Percentiles rank a stretch among this genome's conserved stretches.
phyloP scores from a whole-genome alignment of 2,113 vertebrate species.

The Scophthalmus maximus region DNA sequence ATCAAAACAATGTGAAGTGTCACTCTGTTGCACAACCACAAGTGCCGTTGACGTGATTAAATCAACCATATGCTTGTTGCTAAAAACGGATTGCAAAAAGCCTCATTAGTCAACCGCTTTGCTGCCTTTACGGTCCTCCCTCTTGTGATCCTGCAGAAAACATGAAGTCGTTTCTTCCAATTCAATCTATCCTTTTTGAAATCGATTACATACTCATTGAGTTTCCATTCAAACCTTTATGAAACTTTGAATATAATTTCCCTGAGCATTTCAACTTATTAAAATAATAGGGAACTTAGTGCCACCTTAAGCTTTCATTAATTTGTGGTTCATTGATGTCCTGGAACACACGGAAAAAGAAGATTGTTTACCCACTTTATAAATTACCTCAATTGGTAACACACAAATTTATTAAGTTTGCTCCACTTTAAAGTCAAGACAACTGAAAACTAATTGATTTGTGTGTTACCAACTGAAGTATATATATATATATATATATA shows the following conservation, averaged over 20 bases:
- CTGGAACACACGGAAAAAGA: no score
- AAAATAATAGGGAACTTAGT: slow-evolving; percentile 37
- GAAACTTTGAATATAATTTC: slow-evolving; percentile 9
- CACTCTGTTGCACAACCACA: slow-evolving; percentile 5
- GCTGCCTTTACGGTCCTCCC: neutral
- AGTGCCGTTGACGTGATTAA: slow-evolving; percentile 30
- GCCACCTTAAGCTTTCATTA: slow-evolving; percentile 7
- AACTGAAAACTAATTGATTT: no score
- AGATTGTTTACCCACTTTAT: no score
- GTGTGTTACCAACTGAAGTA: no score
- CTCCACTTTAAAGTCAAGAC: no score
- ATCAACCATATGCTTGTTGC: slow-evolving; percentile 25
- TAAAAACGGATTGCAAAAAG: slow-evolving; percentile 16
- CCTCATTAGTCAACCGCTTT: slow-evolving; percentile 17
- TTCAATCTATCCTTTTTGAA: neutral
- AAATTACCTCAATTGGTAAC: no score
- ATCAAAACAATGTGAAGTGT: slow-evolving; percentile 45
- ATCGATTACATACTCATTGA: neutral
- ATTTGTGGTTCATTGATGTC: no score
- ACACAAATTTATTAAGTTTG: no score
- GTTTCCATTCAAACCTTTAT: neutral
- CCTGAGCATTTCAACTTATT: slow-evolving; percentile 25
- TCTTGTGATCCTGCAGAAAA: slow-evolving; percentile 2
- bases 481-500: no score
- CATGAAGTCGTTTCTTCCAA: neutral